Evolutionary conservation across 2,797 vertebrate genomes (phyloP), one percentile per base, ranked within the genome.

Genomic region (Helicolenus hilgendorfi): DNA sequence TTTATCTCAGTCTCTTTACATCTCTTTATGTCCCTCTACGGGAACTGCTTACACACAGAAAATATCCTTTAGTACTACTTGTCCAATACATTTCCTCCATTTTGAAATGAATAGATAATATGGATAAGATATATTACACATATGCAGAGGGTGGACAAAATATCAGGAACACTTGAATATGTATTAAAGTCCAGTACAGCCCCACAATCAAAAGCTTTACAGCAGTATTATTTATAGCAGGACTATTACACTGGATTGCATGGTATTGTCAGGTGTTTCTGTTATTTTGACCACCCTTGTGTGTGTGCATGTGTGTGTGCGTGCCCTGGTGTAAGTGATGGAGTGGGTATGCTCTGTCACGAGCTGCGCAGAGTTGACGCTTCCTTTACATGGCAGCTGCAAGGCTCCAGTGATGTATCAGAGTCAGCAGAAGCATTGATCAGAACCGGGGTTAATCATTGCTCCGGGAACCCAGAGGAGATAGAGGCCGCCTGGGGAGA

Each of bases 331-430:
- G 60, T 7, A 82, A 83, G 89, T 97, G 96, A 96, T 91, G 90
- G 95, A 97, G 93, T 94, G 95, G 94, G 87, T 89, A 80, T 93
- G 90, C 96, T 95, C 94, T 95, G 93, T 97, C 97, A 95, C 79
- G 80, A 87, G 85, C 81, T 85, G 93, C 88, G 67, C 93, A 96
- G 96, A 95, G 92, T 92, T 94, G 94, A 97, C 95, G 97, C 86
- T 97, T 98, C 97, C 97, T 97, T 96, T 97, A 97, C 97, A 97
- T 97, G 97, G 96, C 97, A 97, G 97, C 95, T 97, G 96, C 93
- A 95, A 97, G 95, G 91, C 94, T 92, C 93, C 90, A 62, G 95
- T 97, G 96, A 97, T 96, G 97, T 97, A 97, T 97, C 96, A 96
- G 95, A 97, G 96, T 97, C 97, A 96, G 97, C 97, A 97, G 93